Percentiles rank a stretch among this genome's conserved stretches.
Conservation (phyloP, 1,140 invertebrate species). For the Drosophila lacertosa region DNA sequence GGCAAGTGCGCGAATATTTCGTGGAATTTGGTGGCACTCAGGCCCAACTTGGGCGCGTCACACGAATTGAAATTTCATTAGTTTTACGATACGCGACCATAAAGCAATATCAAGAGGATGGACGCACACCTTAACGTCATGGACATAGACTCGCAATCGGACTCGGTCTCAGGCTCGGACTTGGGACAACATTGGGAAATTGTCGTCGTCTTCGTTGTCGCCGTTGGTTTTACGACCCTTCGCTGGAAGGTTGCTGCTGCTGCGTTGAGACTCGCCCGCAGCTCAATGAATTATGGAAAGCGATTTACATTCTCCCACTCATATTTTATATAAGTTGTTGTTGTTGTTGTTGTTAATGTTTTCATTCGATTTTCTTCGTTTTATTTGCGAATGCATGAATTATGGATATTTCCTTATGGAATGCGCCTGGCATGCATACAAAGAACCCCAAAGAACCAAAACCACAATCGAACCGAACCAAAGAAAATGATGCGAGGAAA, state of each 20-base stretch:
- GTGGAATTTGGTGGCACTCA: conserved; percentile 57
- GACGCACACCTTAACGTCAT: conserved; percentile 47
- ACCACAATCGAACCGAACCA: neutral
- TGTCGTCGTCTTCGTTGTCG: conserved; percentile 38
- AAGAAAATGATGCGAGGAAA: conserved; percentile 43
- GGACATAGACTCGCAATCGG: conserved; percentile 1
- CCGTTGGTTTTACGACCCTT: conserved; percentile 74
- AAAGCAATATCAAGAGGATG: conserved; percentile 49
- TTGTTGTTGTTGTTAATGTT: conserved; percentile 71
- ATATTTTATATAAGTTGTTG: conserved; percentile 56
- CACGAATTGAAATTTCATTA: conserved; percentile 80
- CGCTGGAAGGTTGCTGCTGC: conserved; percentile 50
- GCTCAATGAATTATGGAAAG: conserved; percentile 75
- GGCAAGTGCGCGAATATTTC: conserved; percentile 77
- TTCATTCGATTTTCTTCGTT: conserved; percentile 61
- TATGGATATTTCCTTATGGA: conserved; percentile 75
- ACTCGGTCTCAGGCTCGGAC: neutral
- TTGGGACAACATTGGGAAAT: conserved; percentile 3
- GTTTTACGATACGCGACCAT: conserved; percentile 67
- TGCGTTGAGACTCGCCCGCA: conserved; percentile 22
- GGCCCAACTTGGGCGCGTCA: conserved; percentile 57
- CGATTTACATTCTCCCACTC: conserved; percentile 75
- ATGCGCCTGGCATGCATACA: conserved; percentile 54
- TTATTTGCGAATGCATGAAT: conserved; percentile 80
- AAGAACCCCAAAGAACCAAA: conserved; percentile 26